These are phyloP conservation scores for Nineta flava DNA, from an alignment of 2,888 invertebrate genomes.

Conservation along the genomic window DNA sequence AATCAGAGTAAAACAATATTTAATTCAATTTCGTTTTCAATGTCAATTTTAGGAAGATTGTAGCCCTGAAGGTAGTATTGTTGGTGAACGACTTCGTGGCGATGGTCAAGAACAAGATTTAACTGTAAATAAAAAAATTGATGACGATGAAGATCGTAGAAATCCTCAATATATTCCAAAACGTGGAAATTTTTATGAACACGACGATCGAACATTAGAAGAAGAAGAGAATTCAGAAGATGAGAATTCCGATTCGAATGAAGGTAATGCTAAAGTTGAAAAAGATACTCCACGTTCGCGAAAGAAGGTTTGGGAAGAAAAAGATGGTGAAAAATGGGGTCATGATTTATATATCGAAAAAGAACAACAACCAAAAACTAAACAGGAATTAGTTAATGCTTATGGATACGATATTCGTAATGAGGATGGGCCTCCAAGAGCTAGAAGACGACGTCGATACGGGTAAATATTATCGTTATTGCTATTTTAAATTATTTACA, in stretches of 20 bases:
- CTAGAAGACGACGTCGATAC: conserved; percentile 69
- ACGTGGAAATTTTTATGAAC: conserved; percentile 90
- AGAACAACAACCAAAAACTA: conserved; percentile 73
- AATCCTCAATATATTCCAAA: conserved; percentile 97
- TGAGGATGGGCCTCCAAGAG: conserved; percentile 81
- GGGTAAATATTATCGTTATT: conserved; percentile 39
- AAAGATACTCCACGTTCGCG: conserved; percentile 18
- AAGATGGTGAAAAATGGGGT: conserved; percentile 27
- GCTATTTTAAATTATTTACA: conserved; percentile 3
- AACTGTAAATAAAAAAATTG: conserved; percentile 47
- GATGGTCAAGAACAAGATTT: conserved; percentile 46
- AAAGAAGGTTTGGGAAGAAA: conserved; percentile 29
- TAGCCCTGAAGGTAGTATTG: conserved; percentile 33
- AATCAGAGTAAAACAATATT: too few species aligned
- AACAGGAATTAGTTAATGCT: conserved; percentile 65
- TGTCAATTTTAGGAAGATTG: conserved; percentile 28
- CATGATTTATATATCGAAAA: conserved; percentile 60
- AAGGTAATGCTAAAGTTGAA: conserved; percentile 17
- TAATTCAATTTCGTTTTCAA: too few species aligned
- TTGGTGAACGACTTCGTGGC: conserved; percentile 49
- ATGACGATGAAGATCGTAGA: conserved; percentile 85
- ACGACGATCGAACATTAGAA: conserved; percentile 76
- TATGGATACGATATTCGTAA: conserved; percentile 92
- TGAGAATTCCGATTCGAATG: conserved; percentile 14
- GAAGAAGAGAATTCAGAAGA: conserved; percentile 17